phyloP scores from a whole-genome alignment of 23 tunicate species.

The Ascidia mentula region DNA sequence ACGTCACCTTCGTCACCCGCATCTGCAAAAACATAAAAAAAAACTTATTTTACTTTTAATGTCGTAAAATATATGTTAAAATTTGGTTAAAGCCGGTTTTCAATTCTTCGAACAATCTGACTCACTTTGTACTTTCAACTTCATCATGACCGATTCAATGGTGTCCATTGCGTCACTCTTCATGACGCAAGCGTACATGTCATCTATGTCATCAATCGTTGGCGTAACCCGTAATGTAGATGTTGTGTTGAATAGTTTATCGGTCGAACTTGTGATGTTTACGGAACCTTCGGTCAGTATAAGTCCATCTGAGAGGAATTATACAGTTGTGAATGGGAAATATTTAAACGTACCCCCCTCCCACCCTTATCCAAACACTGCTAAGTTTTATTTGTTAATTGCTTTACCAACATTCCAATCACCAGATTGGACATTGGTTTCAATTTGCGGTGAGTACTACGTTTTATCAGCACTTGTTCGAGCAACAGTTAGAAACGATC shows the following conservation, averaged over 20 bases:
- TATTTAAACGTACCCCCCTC: no score
- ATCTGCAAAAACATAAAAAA: constrained; percentile 31
- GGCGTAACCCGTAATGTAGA: constrained; percentile 83
- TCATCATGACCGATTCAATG: constrained; percentile 11
- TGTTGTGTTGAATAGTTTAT: constrained; percentile 61
- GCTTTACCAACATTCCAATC: no score
- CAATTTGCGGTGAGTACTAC: no score
- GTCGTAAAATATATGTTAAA: no score
- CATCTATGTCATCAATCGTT: constrained; percentile 35
- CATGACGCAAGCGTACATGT: constrained; percentile 74
- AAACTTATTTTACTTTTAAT: no score
- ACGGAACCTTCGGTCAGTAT: constrained; percentile 36
- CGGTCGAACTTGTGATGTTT: constrained; percentile 18
- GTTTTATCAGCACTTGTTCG: no score
- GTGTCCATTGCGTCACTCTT: constrained; percentile 45
- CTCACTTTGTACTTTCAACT: constrained; percentile 62
- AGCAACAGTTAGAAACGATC: no score
- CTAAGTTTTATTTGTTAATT: no score
- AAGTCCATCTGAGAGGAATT: constrained; percentile 28
- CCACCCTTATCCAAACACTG: no score
- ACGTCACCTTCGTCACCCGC: constrained; percentile 10
- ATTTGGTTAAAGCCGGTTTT: no score
- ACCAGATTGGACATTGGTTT: no score
- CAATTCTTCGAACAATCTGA: not conserved
- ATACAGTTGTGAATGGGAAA: no score